phyloP scores from a whole-genome alignment of 2,113 vertebrate genomes.

The Onychostruthus taczanowskii region DNA sequence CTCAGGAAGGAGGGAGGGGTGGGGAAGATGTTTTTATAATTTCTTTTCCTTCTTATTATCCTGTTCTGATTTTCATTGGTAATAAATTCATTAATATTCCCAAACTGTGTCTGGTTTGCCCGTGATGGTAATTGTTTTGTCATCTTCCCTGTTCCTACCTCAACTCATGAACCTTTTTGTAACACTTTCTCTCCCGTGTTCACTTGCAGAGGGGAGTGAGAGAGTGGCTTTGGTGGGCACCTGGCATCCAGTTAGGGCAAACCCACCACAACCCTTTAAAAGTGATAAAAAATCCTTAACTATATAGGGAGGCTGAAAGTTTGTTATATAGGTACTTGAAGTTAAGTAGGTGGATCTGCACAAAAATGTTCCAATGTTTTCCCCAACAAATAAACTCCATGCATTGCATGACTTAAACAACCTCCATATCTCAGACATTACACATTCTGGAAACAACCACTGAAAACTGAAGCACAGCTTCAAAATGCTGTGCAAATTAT shows the following conservation, averaged over 20 bases:
- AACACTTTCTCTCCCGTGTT: neutral
- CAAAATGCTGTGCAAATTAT: neutral
- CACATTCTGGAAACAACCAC: neutral
- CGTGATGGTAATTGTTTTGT: neutral
- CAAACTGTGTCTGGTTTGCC: neutral
- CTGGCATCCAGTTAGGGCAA: neutral
- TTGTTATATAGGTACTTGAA: neutral
- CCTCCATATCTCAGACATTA: fast-evolving
- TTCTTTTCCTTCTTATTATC: neutral
- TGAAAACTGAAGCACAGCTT: neutral
- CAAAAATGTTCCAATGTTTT: neutral
- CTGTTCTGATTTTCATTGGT: neutral
- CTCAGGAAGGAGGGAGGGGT: fast-evolving
- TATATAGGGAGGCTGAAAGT: neutral
- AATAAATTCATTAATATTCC: neutral
- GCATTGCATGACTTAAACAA: neutral
- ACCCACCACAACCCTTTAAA: neutral
- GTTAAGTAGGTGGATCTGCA: neutral
- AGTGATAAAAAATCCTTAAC: neutral
- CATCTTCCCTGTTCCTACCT: neutral
- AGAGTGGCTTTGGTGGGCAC: neutral
- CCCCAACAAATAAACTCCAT: neutral
- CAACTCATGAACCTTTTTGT: neutral
- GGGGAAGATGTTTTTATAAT: neutral
- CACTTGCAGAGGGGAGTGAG: neutral